Evolutionary conservation across 2,113 vertebrate genomes (phyloP).

Genomic region (Choloepus hoffmanni): DNA sequence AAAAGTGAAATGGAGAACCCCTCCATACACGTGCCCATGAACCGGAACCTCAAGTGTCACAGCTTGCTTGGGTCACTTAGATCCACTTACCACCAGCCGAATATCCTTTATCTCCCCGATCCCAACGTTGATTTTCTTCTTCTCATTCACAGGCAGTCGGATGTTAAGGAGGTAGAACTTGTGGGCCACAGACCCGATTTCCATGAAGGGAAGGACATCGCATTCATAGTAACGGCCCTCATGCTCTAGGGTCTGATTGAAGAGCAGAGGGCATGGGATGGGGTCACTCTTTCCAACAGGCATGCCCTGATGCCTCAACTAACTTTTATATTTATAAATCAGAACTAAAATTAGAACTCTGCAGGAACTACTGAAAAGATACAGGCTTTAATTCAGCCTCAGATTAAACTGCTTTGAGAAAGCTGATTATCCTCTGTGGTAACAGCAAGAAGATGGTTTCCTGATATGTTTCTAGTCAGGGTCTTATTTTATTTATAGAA

Average conservation of each 20-base stretch:
- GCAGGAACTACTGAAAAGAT: neutral
- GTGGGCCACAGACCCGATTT: constrained; percentile 95
- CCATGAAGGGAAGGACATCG: constrained; percentile 96
- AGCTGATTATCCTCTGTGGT: neutral
- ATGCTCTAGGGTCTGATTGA: constrained; percentile 90
- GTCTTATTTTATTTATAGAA: neutral
- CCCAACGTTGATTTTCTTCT: constrained; percentile 94
- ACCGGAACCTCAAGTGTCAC: neutral
- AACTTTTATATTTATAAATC: neutral
- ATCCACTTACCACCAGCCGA: constrained; percentile 91
- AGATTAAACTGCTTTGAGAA: neutral
- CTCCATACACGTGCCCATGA: too few species aligned
- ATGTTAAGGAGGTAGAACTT: constrained; percentile 99
- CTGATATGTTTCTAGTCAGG: neutral
- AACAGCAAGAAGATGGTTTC: neutral
- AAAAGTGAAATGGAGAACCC: neutral
- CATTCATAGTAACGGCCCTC: constrained; percentile 97
- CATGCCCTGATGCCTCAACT: neutral
- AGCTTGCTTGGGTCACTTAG: too few species aligned
- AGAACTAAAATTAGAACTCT: neutral
- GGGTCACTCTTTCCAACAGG: neutral
- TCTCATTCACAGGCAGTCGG: constrained; percentile 94
- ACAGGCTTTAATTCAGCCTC: neutral
- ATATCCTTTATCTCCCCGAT: constrained; percentile 98
- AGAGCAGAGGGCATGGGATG: neutral